These are phyloP conservation scores for Poecile montanus DNA, from an alignment of 2,797 vertebrate genomes.

Conservation along the genomic window DNA sequence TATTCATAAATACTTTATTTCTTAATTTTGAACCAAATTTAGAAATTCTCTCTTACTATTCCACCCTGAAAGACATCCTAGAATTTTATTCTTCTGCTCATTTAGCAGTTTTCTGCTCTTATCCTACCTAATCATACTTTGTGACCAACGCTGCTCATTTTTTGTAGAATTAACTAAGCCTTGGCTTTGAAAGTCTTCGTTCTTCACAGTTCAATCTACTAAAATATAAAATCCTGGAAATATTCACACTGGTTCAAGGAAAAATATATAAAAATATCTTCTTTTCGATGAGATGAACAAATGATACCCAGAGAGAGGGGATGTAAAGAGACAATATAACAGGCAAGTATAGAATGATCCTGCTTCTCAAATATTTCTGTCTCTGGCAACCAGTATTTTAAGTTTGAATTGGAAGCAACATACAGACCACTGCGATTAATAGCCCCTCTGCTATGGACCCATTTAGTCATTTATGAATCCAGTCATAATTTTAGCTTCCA, in stretches of 20 bases:
- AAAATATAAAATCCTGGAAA: neutral
- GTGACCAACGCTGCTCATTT: neutral
- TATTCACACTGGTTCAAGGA: neutral
- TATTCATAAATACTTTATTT: neutral
- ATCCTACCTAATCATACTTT: neutral
- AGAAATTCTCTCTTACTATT: neutral
- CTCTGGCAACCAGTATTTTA: neutral
- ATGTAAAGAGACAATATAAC: neutral
- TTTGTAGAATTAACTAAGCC: neutral
- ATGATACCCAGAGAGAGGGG: neutral
- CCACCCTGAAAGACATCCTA: neutral
- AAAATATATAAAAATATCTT: neutral
- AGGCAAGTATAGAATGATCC: neutral
- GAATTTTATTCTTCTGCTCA: neutral
- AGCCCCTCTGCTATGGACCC: neutral
- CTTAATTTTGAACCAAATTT: neutral
- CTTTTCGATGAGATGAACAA: neutral
- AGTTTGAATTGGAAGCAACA: neutral
- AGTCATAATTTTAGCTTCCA: slow-evolving; percentile 45
- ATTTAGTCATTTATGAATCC: slow-evolving; percentile 26
- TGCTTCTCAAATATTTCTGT: neutral
- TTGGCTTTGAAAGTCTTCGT: neutral
- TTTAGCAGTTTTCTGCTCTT: neutral
- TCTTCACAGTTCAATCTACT: neutral
- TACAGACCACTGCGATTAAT: slow-evolving; percentile 5